Base-by-base conservation (phyloP, 1,140 invertebrate species). In the Acyrthosiphon pisum region DNA sequence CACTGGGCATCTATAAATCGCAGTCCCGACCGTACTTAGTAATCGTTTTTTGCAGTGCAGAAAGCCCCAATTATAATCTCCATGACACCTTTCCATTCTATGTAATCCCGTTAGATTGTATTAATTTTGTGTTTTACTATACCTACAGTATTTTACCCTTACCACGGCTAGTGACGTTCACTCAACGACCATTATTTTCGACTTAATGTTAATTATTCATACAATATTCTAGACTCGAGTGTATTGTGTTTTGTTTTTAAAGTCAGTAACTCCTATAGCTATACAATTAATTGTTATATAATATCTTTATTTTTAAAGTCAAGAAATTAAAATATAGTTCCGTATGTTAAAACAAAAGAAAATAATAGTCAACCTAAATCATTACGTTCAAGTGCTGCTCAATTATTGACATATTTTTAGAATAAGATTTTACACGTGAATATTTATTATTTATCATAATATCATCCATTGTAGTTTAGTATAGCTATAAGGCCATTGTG, bases 11-110 rank as follows among this genome's bases (percentile, higher is more conserved):
- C 48, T 37, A 90, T 90, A 90, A 90, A 60, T 90, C 88, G 56
- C 87, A 46, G 48, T 37, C 23, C 41, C 23, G 22, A 56, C 50
- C 50, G 50, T 90, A 60, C 35, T 90, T 60, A 60, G 35, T 56
- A 90, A 90, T 90, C 37, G 88, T 56, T 90, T 56, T 90, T 90
- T 23, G 30, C 50, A 90, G n/a, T 6, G 23, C 35, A 30, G 35
- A 90, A 37, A 37, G 23, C 50, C 9, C 88, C 30, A 90, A 90
- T 90, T 60, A 60, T 60, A 90, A 14, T 56, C 35, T 1, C 35
- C 9, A 2, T 9, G 53, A 90, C 37, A 87, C 23, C 11, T 89
- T 41, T 37, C 37, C 37, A 60, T 56, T 23, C 23, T 8, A 22
- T 41, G 4, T 90, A 90, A 90, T 41, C 88, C 11, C 22, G 22